phyloP scores from a whole-genome alignment of 2,797 vertebrate species.

The Pangasius larnaudii region DNA sequence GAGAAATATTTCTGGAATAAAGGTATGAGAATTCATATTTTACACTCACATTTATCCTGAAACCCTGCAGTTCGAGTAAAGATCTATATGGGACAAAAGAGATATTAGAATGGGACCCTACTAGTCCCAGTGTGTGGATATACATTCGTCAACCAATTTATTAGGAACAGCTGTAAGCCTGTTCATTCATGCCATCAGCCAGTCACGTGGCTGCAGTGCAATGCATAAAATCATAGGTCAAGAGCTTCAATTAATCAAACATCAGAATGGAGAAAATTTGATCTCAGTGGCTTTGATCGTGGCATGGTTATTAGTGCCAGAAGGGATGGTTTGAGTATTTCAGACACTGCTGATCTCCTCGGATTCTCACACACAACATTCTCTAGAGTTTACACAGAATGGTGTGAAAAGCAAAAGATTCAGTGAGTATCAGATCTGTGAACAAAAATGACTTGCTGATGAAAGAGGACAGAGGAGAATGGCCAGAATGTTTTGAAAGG shows the following conservation, averaged over 20 bases:
- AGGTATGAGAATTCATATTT: conserved; percentile 34
- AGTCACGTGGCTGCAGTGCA: not conserved
- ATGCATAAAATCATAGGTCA: not conserved
- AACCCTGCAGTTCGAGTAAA: conserved; percentile 8
- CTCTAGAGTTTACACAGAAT: not conserved
- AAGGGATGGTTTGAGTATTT: not conserved
- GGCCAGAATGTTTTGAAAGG: not conserved
- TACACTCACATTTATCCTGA: conserved; percentile 29
- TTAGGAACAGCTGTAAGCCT: not conserved
- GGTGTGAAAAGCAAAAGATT: not conserved
- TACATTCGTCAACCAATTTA: not conserved
- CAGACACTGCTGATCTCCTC: not conserved
- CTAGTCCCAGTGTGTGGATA: not conserved
- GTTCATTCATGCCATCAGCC: not conserved
- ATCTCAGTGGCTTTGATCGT: not conserved
- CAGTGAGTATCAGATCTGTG: not conserved
- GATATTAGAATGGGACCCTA: conserved; percentile 10
- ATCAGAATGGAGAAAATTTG: not conserved
- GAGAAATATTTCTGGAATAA: conserved; percentile 34
- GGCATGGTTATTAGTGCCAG: not conserved
- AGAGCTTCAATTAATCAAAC: not conserved
- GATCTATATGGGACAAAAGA: not conserved
- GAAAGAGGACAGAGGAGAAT: not conserved
- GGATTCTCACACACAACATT: not conserved
- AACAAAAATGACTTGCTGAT: not conserved